These are phyloP conservation scores for Acanthurus leucopareius DNA, from an alignment of 2,797 vertebrate species.

Conservation along the genomic window DNA sequence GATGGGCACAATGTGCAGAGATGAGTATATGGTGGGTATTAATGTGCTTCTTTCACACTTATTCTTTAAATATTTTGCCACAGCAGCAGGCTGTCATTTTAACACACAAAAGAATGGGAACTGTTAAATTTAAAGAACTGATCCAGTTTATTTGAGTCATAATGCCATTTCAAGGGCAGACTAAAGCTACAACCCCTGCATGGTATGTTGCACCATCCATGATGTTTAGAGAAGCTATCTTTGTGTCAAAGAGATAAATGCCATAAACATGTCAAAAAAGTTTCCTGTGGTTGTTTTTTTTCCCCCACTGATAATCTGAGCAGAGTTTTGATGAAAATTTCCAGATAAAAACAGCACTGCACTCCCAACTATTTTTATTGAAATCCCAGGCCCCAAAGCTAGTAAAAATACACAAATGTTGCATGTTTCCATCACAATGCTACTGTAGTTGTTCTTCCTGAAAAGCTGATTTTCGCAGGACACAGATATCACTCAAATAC, in stretches of 20 bases:
- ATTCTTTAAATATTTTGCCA: background rate
- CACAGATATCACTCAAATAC: slow-evolving; percentile 48
- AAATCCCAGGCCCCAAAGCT: background rate
- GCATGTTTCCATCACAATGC: background rate
- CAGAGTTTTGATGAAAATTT: background rate
- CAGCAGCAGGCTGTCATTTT: background rate
- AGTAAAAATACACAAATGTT: background rate
- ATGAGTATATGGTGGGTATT: background rate
- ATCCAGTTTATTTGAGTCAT: background rate
- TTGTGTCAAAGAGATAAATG: background rate
- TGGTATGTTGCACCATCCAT: background rate
- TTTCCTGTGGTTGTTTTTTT: background rate
- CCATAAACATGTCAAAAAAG: background rate
- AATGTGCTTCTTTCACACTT: background rate
- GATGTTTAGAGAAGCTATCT: background rate
- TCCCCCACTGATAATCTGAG: background rate
- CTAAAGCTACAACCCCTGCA: background rate
- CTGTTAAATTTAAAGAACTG: background rate
- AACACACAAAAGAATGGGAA: background rate
- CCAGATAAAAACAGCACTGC: background rate
- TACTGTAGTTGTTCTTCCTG: background rate
- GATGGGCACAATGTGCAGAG: background rate
- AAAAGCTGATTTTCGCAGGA: slow-evolving; percentile 53
- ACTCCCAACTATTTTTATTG: background rate
- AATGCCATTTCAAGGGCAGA: background rate